Base-by-base conservation (phyloP, 2,113 vertebrate species). In the Vireo altiloquus region DNA sequence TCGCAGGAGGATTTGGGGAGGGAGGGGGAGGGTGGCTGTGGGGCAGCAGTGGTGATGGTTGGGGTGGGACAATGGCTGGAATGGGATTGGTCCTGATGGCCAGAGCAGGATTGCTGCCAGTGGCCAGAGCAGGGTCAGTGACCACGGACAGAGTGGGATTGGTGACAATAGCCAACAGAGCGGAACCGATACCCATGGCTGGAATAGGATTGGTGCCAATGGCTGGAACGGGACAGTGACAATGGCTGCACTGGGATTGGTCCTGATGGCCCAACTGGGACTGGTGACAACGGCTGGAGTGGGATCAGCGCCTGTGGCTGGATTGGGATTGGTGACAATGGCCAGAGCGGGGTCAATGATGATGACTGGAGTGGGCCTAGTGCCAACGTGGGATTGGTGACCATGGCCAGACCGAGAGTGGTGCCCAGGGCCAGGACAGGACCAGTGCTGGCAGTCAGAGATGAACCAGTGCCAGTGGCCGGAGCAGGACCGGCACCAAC, bases 1-100 rank as follows among this genome's bases (percentile, higher is more conserved):
- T 95, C 13, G 33, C 54, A 19, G 83, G 19, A 53, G 92, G 96
- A 96, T 97, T 96, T 96, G 89, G 68, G 2, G 37, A 39, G 31
- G 66, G 18, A 40, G 59, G 75, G 59, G 46, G 59, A 84, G 47
- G 53, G 27, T 1, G 23, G 37, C 59, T 1, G 1, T 65, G 42
- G 50, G 31, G 66, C 23, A 28, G 59, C 20, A 8, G 28, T 3
- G 28, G 39, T 5, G 53, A n/a, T n/a, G 53, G 53, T 1, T 22
- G 13, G 16, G 14, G 19, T 60, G 61, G 59, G 50, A 82, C 87
- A 82, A 60, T 89, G 39, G 78, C 39, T 60, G 61, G 13, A n/a
- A 52, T 15, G 33, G 60, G 52, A 66, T 25, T 57, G 46, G 53
- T 15, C 44, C 52, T 22, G 14, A 7, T 50, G 77, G 68, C 33